Conservation (phyloP, 2,113 vertebrate genomes). For the Neodon shergylaensis region DNA sequence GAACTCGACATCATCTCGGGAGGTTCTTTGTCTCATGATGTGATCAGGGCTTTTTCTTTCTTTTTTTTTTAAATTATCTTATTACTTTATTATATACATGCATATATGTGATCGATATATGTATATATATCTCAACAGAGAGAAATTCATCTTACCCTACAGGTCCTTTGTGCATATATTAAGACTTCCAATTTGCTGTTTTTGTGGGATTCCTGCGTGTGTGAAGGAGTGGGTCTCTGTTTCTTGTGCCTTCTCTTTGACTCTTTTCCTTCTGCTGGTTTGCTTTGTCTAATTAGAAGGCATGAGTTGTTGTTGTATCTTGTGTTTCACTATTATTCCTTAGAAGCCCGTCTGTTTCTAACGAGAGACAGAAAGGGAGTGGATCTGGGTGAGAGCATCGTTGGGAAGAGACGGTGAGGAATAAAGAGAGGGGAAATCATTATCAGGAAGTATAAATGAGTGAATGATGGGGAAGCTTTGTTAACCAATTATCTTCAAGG, state of each 20-base stretch:
- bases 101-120: neutral
- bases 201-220: too few relatives aligned
- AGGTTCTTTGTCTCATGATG: neutral
- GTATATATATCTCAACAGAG: neutral
- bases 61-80: too few relatives aligned
- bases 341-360: neutral
- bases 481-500: too few relatives aligned
- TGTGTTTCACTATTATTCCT: neutral
- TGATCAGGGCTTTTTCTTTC: neutral
- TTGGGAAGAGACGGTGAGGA: too few relatives aligned
- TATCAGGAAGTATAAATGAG: too few relatives aligned
- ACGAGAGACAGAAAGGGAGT: neutral
- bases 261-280: neutral
- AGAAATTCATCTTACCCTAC: neutral
- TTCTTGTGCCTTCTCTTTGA: neutral
- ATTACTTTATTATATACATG: neutral
- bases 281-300: neutral
- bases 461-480: too few relatives aligned
- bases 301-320: neutral
- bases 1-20: too few relatives aligned
- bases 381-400: too few relatives aligned
- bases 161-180: neutral
- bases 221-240: neutral
- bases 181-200: too few relatives aligned
- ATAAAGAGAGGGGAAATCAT: too few relatives aligned